Conservation (phyloP, 92 coral and sea anemone species). For the Metridium senile region DNA sequence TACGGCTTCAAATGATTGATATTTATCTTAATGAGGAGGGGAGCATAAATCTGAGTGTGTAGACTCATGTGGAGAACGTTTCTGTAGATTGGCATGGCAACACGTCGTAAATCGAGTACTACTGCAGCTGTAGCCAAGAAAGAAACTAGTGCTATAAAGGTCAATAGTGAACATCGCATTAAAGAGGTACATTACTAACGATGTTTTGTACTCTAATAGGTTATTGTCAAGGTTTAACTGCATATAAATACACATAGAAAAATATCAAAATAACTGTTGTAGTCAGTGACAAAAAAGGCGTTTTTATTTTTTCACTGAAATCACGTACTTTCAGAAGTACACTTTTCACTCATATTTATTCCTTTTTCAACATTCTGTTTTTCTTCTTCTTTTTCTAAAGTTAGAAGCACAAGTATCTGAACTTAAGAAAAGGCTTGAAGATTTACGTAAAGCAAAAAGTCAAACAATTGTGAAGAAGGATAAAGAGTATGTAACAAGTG, state of each 20-base stretch:
- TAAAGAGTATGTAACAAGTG: conserved; percentile 52
- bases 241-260: no score
- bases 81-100: conserved; percentile 23
- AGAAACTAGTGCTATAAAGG: neutral
- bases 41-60: neutral
- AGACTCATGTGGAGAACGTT: no score
- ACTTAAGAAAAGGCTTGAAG: conserved; percentile 63
- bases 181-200: conserved; percentile 1
- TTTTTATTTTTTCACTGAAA: no score
- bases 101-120: neutral
- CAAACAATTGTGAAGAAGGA: conserved; percentile 61
- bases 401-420: conserved; percentile 67
- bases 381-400: conserved; percentile 16
- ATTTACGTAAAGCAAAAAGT: conserved; percentile 68
- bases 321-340: no score
- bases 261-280: no score
- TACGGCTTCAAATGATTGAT: neutral
- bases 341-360: no score
- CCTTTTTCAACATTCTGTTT: neutral
- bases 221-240: no score
- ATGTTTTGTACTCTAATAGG: no score
- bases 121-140: neutral
- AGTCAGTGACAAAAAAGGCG: no score
- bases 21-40: neutral
- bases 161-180: neutral